Percentiles rank a stretch among this genome's conserved stretches.
Conservation (phyloP, 2,888 invertebrate species). For the Phyllotreta cruciferae region DNA sequence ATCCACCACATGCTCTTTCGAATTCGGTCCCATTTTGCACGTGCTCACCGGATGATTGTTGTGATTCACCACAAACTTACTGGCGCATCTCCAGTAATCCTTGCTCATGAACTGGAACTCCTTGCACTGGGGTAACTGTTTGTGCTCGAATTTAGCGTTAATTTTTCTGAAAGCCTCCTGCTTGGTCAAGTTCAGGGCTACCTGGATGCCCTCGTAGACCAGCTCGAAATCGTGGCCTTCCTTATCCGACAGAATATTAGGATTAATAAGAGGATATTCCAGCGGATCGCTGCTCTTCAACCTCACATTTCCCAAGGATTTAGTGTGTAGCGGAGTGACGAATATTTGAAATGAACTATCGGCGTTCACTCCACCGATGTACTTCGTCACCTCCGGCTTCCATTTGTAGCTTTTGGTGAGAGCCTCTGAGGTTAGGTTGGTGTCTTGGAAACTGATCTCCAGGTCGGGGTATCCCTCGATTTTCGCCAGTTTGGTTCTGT, state of each 20-base stretch:
- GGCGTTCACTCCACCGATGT: slow-evolving; percentile 18
- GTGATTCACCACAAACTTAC: slow-evolving; percentile 46
- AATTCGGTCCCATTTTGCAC: slow-evolving; percentile 38
- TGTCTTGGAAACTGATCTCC: slow-evolving; percentile 33
- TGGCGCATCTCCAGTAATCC: slow-evolving; percentile 73
- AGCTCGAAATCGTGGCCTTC: slow-evolving; percentile 60
- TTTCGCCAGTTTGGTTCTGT: slow-evolving; percentile 26
- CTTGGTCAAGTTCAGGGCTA: slow-evolving; percentile 58
- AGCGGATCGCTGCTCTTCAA: slow-evolving; percentile 29
- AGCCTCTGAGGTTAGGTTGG: slow-evolving; percentile 24
- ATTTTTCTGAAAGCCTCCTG: slow-evolving; percentile 63
- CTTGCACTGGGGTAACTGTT: slow-evolving; percentile 57
- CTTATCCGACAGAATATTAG: slow-evolving; percentile 69
- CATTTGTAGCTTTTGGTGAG: slow-evolving; percentile 22
- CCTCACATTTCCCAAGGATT: slow-evolving; percentile 68
- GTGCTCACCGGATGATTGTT: slow-evolving; percentile 34
- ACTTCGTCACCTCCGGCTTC: slow-evolving; percentile 16
- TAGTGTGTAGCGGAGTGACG: no score
- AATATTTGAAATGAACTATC: slow-evolving; percentile 38
- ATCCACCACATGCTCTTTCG: slow-evolving; percentile 29
- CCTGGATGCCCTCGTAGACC: slow-evolving; percentile 62
- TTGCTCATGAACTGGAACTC: slow-evolving; percentile 63
- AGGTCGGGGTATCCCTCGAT: slow-evolving; percentile 32
- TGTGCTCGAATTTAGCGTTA: slow-evolving; percentile 57
- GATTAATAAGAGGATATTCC: slow-evolving; percentile 64